These are phyloP conservation scores for Thalassarche chlororhynchos DNA, from an alignment of 2,113 vertebrate genomes.

Conservation along the genomic window DNA sequence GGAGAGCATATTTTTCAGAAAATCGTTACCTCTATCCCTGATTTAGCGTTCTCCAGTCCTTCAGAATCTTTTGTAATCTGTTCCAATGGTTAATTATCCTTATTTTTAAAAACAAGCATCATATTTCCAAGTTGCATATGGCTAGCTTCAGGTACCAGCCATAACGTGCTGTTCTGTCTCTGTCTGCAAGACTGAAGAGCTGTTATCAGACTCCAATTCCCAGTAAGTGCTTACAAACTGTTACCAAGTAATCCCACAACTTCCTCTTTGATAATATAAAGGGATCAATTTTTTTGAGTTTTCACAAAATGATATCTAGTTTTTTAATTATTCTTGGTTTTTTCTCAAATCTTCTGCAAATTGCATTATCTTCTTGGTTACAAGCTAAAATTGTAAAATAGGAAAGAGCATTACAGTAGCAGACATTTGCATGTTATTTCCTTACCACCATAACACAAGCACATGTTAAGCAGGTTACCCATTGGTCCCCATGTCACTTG, in stretches of 20 bases:
- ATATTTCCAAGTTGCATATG: not conserved
- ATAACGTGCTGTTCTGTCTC: not conserved
- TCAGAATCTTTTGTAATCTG: not conserved
- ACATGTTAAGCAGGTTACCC: not conserved
- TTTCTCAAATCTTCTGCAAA: not conserved
- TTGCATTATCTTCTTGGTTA: not conserved
- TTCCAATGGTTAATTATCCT: not conserved
- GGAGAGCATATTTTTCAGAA: not conserved
- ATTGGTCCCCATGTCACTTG: not conserved
- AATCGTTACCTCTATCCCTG: not conserved
- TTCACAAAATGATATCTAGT: not conserved
- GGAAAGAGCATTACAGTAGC: not conserved
- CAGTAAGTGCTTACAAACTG: not conserved
- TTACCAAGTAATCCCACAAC: not conserved
- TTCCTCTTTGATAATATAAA: not conserved
- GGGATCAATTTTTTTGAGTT: rapidly evolving
- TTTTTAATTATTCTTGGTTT: not conserved
- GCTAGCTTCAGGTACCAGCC: not conserved
- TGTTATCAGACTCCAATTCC: not conserved
- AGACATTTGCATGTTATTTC: not conserved
- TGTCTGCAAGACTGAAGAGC: not conserved
- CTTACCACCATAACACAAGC: not conserved
- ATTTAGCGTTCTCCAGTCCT: not conserved
- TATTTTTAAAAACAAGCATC: not conserved
- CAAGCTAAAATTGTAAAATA: not conserved